A percentile compares a stretch with the other conserved stretches of the same genome.
These are phyloP conservation scores for Anodontia alba DNA, from an alignment of 2,888 invertebrate species.

Conservation along the genomic window DNA sequence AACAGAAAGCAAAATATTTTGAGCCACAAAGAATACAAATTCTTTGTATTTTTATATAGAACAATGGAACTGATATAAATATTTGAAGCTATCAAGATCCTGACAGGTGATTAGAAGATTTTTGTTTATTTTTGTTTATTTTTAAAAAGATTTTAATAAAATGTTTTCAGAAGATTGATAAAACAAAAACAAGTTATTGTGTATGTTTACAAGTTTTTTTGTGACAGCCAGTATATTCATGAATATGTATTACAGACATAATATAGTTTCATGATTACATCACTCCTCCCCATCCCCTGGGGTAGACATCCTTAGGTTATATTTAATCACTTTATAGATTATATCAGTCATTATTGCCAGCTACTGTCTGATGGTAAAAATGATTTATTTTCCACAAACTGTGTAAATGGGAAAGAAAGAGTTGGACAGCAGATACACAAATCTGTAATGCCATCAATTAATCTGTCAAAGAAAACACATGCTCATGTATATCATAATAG, in stretches of 20 bases:
- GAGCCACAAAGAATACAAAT: too few species aligned
- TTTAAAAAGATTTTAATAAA: neutral
- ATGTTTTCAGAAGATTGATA: neutral
- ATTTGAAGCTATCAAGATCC: neutral
- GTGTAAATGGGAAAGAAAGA: too few species aligned
- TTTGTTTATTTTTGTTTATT: neutral
- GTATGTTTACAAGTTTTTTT: constrained; percentile 9
- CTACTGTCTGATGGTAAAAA: neutral
- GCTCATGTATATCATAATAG: too few species aligned
- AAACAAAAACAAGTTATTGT: neutral
- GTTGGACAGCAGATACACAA: too few species aligned
- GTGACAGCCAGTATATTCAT: constrained; percentile 7
- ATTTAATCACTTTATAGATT: constrained; percentile 18
- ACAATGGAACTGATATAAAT: neutral
- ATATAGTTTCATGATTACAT: constrained; percentile 5
- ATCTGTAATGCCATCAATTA: too few species aligned
- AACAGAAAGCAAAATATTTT: too few species aligned
- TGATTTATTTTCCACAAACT: neutral
- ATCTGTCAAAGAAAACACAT: too few species aligned
- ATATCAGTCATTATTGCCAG: constrained; percentile 7
- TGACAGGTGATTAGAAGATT: neutral
- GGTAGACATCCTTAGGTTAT: neutral
- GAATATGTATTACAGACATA: constrained; percentile 1
- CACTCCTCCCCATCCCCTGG: constrained; percentile 13
- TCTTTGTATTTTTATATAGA: too few species aligned